Percentiles rank a stretch among this genome's conserved stretches.
Evolutionary conservation across 1,140 invertebrate genomes (phyloP).

Genomic region (Lineus longissimus): DNA sequence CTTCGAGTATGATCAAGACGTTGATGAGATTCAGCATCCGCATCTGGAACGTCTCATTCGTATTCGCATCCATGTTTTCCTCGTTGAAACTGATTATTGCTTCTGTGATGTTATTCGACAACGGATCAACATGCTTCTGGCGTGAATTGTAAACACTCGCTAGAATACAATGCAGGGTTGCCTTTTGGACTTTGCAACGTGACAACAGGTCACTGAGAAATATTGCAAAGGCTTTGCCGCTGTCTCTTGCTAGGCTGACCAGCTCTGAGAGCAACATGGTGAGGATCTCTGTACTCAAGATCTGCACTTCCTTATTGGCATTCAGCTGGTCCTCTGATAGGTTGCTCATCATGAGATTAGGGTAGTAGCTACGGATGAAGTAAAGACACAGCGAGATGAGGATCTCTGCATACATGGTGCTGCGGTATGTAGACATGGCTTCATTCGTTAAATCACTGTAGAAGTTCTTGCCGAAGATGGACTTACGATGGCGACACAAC

Average conservation of each 20-base stretch:
- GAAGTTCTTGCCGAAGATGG: slow-evolving; percentile 76
- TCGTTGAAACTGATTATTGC: slow-evolving; percentile 82
- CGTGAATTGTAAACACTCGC: slow-evolving; percentile 70
- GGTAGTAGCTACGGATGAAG: slow-evolving; percentile 78
- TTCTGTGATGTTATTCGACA: slow-evolving; percentile 61
- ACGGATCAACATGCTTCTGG: slow-evolving; percentile 20
- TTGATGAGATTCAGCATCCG: slow-evolving; percentile 70
- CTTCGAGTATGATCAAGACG: slow-evolving; percentile 74
- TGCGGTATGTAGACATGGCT: slow-evolving; percentile 59
- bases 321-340: slow-evolving; percentile 70
- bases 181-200: slow-evolving; percentile 83
- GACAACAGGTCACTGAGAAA: slow-evolving; percentile 78
- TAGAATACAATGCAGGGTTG: slow-evolving; percentile 78
- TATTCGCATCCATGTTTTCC: slow-evolving; percentile 58
- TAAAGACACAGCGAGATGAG: slow-evolving; percentile 75
- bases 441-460: slow-evolving; percentile 63
- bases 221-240: slow-evolving; percentile 73
- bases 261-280: slow-evolving; percentile 74
- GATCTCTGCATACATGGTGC: slow-evolving; percentile 80
- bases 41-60: slow-evolving; percentile 74
- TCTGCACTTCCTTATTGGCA: slow-evolving; percentile 71
- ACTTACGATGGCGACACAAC: slow-evolving; percentile 74
- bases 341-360: slow-evolving; percentile 64
- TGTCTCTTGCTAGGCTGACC: slow-evolving; percentile 76
- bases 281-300: slow-evolving; percentile 72